These are phyloP conservation scores for Oceanodroma tethys DNA, from an alignment of 2,113 vertebrate genomes.

Conservation along the genomic window DNA sequence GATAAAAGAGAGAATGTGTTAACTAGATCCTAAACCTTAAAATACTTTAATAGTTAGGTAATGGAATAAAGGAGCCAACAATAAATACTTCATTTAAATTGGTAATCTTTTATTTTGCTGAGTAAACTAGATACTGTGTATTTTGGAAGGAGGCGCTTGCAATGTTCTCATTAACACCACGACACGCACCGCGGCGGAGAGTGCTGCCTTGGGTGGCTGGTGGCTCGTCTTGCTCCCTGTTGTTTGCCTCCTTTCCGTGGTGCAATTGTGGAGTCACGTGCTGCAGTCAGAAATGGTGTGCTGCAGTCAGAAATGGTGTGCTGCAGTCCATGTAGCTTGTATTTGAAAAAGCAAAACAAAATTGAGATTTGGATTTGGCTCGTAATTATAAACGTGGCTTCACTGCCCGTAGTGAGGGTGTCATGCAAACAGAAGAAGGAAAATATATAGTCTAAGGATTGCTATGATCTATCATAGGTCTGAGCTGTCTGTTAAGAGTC, in stretches of 20 bases:
- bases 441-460: not conserved
- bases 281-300: not conserved
- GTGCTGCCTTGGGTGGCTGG: fast-evolving
- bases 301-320: not conserved
- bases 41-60: not conserved
- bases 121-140: not conserved
- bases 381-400: not conserved
- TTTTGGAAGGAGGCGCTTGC: not conserved
- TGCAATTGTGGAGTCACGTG: not conserved
- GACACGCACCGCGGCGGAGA: fast-evolving
- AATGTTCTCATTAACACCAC: not conserved
- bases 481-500: not conserved
- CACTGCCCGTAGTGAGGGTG: not conserved
- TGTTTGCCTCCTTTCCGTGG: not conserved
- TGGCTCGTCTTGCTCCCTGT: not conserved
- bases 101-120: not conserved
- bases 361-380: not conserved
- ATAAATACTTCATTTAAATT: not conserved
- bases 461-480: not conserved
- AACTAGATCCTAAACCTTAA: not conserved
- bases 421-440: not conserved
- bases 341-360: not conserved
- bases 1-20: not conserved
- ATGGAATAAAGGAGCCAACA: not conserved
- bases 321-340: not conserved